Evolutionary conservation across 2,888 invertebrate species (phyloP).

Genomic region (Sicus ferrugineus): DNA sequence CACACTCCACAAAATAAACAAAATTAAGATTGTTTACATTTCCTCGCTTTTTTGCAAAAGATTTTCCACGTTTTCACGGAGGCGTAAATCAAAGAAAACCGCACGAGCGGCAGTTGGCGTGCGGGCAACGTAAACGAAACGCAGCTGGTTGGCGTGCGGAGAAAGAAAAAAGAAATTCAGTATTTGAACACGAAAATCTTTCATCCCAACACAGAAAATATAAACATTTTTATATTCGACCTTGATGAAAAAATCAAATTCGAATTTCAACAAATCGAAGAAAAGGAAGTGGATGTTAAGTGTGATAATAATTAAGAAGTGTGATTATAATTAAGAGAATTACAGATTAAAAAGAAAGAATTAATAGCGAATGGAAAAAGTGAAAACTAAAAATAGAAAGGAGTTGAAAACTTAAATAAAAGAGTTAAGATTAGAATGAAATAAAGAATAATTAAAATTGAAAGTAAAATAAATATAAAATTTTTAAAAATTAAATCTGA

Average conservation of each 20-base stretch:
- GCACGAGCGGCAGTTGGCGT: too few relatives aligned
- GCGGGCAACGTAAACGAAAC: too few relatives aligned
- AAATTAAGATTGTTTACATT: not conserved
- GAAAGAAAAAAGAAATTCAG: too few relatives aligned
- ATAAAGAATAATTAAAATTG: not conserved
- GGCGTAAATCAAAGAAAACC: not conserved
- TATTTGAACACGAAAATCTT: too few relatives aligned
- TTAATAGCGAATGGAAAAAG: too few relatives aligned
- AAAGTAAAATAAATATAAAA: not conserved
- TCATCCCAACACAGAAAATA: not conserved
- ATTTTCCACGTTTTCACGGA: not conserved
- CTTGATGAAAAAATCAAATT: not conserved
- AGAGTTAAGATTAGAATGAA: not conserved
- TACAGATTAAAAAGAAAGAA: not conserved
- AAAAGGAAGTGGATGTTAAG: not conserved
- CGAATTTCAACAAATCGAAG: too few relatives aligned
- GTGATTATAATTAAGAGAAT: not conserved
- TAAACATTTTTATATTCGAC: not conserved
- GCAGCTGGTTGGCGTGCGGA: too few relatives aligned
- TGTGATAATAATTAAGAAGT: not conserved
- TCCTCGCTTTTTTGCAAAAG: not conserved
- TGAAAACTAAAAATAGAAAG: not conserved
- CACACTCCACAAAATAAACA: not conserved
- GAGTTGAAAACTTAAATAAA: not conserved
- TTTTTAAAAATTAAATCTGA: not conserved